Evolutionary conservation across 1,140 invertebrate genomes (phyloP), one percentile per base, ranked within the genome.

Genomic region (Drosophila micromelanica): DNA sequence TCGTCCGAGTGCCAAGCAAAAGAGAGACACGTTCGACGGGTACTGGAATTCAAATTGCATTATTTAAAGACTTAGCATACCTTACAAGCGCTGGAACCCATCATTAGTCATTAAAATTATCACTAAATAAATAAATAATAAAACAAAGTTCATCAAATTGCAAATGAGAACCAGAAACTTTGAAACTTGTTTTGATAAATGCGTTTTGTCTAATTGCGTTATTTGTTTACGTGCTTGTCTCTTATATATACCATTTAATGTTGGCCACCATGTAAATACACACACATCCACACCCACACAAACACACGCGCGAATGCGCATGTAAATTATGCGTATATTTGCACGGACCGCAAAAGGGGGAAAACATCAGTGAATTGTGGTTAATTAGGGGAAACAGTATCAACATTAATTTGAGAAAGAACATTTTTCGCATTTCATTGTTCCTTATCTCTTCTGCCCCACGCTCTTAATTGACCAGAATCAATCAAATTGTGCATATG

Each of bases 61-160:
- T 63, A 73, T 61, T 62, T 63, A 37, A 40, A 40, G 27, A 73
- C 17, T 71, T 46, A 42, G 40, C 54, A 68, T 52, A 64, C 48
- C 51, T 68, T 54, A 27, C 37, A 56, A 43, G 20, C 42, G 52
- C 49, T 63, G 42, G 57, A 62, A 73, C 20, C 40, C 49, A 69
- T 80, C 62, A 80, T 80, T 76, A 85, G 63, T 59, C 61, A 80
- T 80, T 74, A 55, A 63, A 59, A 79, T 79, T 55, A 79, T 57
- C 46, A 45, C 64, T 63, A 76, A 76, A 84, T 84, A 82, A 81
- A 74, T 59, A 48, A 43, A 54, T 52, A 59, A 56, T 51, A 37
- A 57, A 52, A 46, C 49, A 49, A 69, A 49, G 9, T 63, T 51
- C 64, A 70, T 80, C 38, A 65, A 76, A 76, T 52, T 51, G 23